Conservation (phyloP, 2,113 vertebrate genomes). For the Charadrius vociferus region DNA sequence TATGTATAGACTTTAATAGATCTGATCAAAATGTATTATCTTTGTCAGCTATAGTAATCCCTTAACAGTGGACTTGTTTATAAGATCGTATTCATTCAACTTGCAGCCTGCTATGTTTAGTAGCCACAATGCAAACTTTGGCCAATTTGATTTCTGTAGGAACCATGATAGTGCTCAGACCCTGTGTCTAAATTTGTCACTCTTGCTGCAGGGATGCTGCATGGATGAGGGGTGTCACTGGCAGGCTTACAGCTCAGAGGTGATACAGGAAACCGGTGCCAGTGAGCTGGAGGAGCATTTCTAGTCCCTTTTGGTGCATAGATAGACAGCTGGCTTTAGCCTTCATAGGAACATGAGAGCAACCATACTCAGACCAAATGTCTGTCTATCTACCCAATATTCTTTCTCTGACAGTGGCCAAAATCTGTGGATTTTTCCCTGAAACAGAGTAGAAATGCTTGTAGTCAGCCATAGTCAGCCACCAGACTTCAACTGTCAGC, state of each 20-base stretch:
- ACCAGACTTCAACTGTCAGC: neutral
- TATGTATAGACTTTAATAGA: neutral
- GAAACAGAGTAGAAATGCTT: neutral
- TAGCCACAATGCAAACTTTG: neutral
- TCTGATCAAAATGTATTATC: neutral
- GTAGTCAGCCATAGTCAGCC: neutral
- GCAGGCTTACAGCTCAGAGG: neutral
- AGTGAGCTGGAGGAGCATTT: neutral
- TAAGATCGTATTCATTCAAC: neutral
- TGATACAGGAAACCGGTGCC: neutral
- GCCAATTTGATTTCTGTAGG: neutral
- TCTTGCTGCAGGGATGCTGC: neutral
- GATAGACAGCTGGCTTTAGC: neutral
- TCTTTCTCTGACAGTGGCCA: neutral
- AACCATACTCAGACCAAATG: neutral
- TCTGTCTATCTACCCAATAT: neutral
- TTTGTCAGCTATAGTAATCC: neutral
- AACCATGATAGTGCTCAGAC: neutral
- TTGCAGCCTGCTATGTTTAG: neutral
- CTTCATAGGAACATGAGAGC: neutral
- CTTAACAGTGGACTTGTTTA: neutral
- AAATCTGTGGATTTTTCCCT: neutral
- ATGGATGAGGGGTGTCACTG: neutral
- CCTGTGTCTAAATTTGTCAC: neutral
- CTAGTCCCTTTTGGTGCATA: neutral